A percentile compares a stretch with the other conserved stretches of the same genome.
phyloP scores from a whole-genome alignment of 2,797 vertebrate species.

The Cuculus canorus region DNA sequence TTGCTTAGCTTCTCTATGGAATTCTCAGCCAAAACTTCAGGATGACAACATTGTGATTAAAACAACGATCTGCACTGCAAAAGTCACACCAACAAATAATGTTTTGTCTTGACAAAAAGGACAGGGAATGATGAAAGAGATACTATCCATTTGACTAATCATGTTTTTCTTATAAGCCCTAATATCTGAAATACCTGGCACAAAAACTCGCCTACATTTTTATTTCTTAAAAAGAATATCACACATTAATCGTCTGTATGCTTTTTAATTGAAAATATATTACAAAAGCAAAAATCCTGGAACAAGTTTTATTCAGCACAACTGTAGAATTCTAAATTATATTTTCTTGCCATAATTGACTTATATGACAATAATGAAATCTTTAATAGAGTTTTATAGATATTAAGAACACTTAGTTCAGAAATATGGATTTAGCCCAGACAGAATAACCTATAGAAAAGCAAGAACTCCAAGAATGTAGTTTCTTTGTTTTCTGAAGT shows the following conservation, averaged over 20 bases:
- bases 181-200: neutral
- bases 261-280: neutral
- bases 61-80: neutral
- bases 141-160: neutral
- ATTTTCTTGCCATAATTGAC: neutral
- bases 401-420: neutral
- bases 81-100: neutral
- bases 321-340: neutral
- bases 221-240: neutral
- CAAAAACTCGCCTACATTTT: neutral
- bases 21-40: neutral
- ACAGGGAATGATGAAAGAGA: neutral
- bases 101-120: neutral
- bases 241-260: neutral
- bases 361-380: neutral
- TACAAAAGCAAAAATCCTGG: neutral
- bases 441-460: neutral
- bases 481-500: neutral
- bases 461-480: neutral
- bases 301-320: neutral
- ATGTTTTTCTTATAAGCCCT: neutral
- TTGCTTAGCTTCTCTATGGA: neutral
- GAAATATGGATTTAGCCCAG: neutral
- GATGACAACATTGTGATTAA: rapidly evolving
- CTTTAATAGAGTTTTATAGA: neutral